A percentile compares a stretch with the other conserved stretches of the same genome.
Evolutionary conservation across 2,797 vertebrate genomes (phyloP).

Genomic region (Cuniculus paca): DNA sequence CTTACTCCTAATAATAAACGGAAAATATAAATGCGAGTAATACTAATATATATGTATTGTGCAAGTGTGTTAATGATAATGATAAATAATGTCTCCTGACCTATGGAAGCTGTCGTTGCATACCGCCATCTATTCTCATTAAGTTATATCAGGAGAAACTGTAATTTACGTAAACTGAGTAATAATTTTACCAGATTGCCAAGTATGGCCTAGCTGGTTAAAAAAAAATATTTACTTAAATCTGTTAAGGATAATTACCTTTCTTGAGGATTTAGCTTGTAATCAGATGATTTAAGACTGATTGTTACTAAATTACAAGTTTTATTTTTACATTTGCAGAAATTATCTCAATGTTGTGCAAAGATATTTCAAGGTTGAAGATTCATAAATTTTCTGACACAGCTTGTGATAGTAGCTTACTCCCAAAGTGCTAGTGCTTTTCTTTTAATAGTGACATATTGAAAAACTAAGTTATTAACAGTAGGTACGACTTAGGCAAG

Average conservation of each 20-base stretch:
- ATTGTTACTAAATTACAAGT: slow-evolving; percentile 8
- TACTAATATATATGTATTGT: not conserved
- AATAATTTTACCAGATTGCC: slow-evolving; percentile 43
- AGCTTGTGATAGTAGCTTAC: not conserved
- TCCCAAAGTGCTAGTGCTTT: slow-evolving; percentile 42
- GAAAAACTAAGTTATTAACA: slow-evolving; percentile 56
- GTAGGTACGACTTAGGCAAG: slow-evolving; percentile 14
- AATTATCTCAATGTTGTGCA: slow-evolving; percentile 21
- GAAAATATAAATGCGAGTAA: slow-evolving; percentile 13
- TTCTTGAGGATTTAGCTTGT: slow-evolving; percentile 40
- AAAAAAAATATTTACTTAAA: slow-evolving; percentile 61
- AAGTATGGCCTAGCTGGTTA: slow-evolving; percentile 45
- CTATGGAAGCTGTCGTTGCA: not conserved
- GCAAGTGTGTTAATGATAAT: not conserved
- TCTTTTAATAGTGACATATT: slow-evolving; percentile 55
- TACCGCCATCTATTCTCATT: not conserved
- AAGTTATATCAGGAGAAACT: slow-evolving; percentile 51
- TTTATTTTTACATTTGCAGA: slow-evolving; percentile 30
- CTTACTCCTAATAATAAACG: not conserved
- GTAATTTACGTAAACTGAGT: slow-evolving; percentile 52
- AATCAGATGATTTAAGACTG: slow-evolving; percentile 46
- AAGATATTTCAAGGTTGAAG: slow-evolving; percentile 8
- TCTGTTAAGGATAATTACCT: slow-evolving; percentile 28
- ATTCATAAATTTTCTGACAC: slow-evolving; percentile 45
- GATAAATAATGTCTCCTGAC: not conserved